Base-by-base conservation (phyloP, 2,888 invertebrate species). In the Corbicula japonica region DNA sequence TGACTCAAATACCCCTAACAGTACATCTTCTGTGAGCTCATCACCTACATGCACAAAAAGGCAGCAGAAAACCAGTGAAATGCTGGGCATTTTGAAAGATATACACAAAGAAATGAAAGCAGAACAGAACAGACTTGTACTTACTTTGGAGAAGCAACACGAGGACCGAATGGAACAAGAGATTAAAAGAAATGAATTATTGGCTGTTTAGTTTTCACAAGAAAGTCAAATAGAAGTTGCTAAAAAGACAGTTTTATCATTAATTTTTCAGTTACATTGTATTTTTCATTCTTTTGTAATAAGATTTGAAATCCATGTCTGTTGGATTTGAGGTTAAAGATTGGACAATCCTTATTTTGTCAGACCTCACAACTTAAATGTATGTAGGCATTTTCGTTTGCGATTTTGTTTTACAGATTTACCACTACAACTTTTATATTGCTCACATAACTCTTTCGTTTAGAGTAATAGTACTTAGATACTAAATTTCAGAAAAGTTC, bases 61-160 rank as follows among this genome's bases (percentile, higher is more conserved):
- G 28, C 10, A 28, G n/a, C 8, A 30, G 28, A 56, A 56, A 30
- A 30, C 26, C 5, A 21, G 28, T 28, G 28, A 15, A 28, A 30
- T 56, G 8, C 15, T 28, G 30, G 8, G 8, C 8, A 21, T 50
- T 50, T 50, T 56, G n/a, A 56, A 28, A 30, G 10, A 56, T 15
- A 28, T 56, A 12, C 23, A 28, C 15, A n/a, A 23, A 30, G 56
- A 56, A 28, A 23, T 56, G 56, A 56, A 56, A 56, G 56, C 6
- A 56, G 32, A 56, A 10, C 56, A 56, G n/a, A 30, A 60, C 12
- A 60, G 23, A 60, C 12, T 60, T 21, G 28, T 28, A 35, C n/a
- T 23, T 35, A 28, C 35, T 10, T 50, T 50, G 50, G 15, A 50
- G 50, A 50, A 50, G 50, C 50, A 50, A 50, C 50, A 50, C 50